Conservation (phyloP, 2,113 vertebrate species). For the Synodontis membranacea region DNA sequence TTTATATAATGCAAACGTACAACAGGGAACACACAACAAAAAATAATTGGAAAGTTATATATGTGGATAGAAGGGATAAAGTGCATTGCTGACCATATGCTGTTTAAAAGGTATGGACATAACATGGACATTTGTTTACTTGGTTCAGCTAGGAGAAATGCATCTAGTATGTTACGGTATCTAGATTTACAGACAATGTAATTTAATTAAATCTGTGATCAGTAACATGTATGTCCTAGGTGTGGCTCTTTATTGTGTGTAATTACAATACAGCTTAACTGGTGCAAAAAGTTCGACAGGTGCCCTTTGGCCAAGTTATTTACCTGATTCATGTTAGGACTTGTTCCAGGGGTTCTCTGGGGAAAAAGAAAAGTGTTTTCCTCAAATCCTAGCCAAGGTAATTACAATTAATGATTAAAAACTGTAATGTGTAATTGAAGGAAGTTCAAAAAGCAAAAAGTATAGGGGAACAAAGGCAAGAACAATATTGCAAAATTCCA, state of each 20-base stretch:
- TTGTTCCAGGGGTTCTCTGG: background rate
- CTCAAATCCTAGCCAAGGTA: background rate
- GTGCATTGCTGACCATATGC: background rate
- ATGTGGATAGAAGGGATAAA: background rate
- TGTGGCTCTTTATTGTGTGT: background rate
- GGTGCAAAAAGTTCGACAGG: background rate
- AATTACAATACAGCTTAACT: slow-evolving; percentile 1
- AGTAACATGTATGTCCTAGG: background rate
- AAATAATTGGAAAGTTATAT: background rate
- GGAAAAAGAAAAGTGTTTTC: background rate
- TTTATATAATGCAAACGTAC: background rate
- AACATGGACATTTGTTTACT: too few species aligned
- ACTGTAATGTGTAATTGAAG: background rate
- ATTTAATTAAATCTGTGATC: background rate
- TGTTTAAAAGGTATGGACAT: background rate
- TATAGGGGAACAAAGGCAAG: slow-evolving; percentile 1
- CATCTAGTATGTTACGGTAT: background rate
- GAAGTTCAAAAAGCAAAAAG: background rate
- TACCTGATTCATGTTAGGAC: background rate
- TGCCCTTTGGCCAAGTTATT: slow-evolving; percentile 32
- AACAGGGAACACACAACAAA: background rate
- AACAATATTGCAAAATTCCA: slow-evolving; percentile 8
- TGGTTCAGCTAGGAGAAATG: background rate
- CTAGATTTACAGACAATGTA: background rate
- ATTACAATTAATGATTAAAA: background rate